Conservation (phyloP, 2,888 invertebrate genomes). For the Lutraria lutraria region DNA sequence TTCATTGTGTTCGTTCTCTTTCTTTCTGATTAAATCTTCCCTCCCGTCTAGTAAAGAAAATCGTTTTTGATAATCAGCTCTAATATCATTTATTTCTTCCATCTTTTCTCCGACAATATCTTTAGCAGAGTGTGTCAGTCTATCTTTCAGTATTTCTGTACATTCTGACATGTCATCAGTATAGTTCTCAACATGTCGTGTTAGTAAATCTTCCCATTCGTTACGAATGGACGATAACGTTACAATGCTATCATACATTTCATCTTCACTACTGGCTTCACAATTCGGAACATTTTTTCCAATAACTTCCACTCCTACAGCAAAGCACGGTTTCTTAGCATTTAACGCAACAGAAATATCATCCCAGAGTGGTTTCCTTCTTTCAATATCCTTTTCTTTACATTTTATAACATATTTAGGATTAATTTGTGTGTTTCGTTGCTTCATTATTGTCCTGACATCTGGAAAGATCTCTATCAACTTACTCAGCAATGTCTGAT, state of each 20-base stretch:
- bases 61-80: slow-evolving; percentile 54
- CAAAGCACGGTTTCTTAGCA: not conserved
- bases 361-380: slow-evolving; percentile 13
- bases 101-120: slow-evolving; percentile 58
- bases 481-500: slow-evolving; percentile 48
- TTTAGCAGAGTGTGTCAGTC: slow-evolving; percentile 53
- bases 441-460: slow-evolving; percentile 34
- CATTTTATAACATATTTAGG: not conserved
- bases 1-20: slow-evolving; percentile 47
- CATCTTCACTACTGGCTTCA: not conserved
- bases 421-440: slow-evolving; percentile 37
- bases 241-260: slow-evolving; percentile 57
- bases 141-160: slow-evolving; percentile 43
- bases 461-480: slow-evolving; percentile 39
- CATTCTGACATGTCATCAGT: slow-evolving; percentile 47
- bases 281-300: slow-evolving; percentile 29
- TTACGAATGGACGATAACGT: slow-evolving; percentile 62
- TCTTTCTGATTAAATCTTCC: slow-evolving; percentile 33
- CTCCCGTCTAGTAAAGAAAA: slow-evolving; percentile 48
- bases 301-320: slow-evolving; percentile 47
- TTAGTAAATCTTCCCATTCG: slow-evolving; percentile 60
- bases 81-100: slow-evolving; percentile 47
- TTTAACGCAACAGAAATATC: slow-evolving; percentile 4
- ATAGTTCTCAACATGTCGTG: slow-evolving; percentile 51
- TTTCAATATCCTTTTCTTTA: not conserved